phyloP scores from a whole-genome alignment of 2,888 invertebrate genomes.

The Hedya salicella region DNA sequence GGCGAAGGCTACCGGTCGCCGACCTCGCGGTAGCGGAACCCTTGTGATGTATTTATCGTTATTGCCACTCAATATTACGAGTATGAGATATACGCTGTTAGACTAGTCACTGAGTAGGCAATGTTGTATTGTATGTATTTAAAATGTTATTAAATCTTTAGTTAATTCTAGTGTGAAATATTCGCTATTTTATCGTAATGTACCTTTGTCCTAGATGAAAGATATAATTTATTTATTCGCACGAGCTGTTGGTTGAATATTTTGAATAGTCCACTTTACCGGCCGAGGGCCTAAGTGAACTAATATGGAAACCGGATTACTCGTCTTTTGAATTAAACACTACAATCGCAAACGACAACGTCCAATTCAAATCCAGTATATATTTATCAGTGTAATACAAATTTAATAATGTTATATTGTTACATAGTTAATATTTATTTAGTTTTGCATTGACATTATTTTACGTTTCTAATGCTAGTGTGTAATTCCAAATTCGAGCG shows the following conservation, averaged over 20 bases:
- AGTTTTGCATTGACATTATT: too few relatives aligned
- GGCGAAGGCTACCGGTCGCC: slow-evolving; percentile 40
- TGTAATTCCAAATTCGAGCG: slow-evolving; percentile 44
- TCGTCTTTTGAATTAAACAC: slow-evolving; percentile 13
- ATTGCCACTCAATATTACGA: slow-evolving; percentile 76
- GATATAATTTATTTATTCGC: slow-evolving; percentile 76
- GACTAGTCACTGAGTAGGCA: slow-evolving; percentile 83
- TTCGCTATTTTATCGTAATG: slow-evolving; percentile 73
- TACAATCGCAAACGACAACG: background rate
- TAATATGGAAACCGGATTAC: slow-evolving; percentile 39
- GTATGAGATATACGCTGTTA: slow-evolving; percentile 76
- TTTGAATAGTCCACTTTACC: slow-evolving; percentile 17
- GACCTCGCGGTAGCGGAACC: slow-evolving; percentile 53
- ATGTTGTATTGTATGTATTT: slow-evolving; percentile 80
- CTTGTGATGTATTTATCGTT: slow-evolving; percentile 78
- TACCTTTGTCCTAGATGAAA: slow-evolving; percentile 67
- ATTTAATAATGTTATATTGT: background rate
- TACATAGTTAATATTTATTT: too few relatives aligned
- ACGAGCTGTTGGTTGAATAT: slow-evolving; percentile 59
- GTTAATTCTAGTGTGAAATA: slow-evolving; percentile 79
- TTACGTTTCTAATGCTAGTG: background rate
- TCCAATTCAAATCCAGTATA: background rate
- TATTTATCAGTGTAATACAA: background rate
- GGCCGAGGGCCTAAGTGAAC: slow-evolving; percentile 53
- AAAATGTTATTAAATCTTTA: slow-evolving; percentile 80